These are phyloP conservation scores for Dendrolimus punctatus DNA, from an alignment of 1,140 invertebrate species.

Conservation along the genomic window DNA sequence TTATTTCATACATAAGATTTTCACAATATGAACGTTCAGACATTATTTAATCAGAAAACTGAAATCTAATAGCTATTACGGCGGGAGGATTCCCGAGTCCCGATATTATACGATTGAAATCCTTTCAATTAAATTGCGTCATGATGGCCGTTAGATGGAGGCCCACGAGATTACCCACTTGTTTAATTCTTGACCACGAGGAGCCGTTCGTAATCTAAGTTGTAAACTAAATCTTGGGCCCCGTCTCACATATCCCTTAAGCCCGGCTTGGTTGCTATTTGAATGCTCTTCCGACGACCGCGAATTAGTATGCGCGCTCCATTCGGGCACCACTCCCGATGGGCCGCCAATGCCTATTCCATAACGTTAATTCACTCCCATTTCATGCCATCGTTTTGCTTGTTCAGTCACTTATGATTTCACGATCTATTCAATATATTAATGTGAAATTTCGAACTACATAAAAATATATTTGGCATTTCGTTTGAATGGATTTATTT, in stretches of 20 bases:
- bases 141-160: conserved; percentile 33
- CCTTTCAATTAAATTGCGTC: conserved; percentile 34
- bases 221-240: conserved; percentile 67
- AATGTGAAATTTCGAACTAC: no score
- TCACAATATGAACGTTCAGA: no score
- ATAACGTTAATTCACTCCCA: conserved; percentile 1
- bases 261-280: conserved; percentile 56
- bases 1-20: not conserved
- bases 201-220: conserved; percentile 57
- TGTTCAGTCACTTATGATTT: no score
- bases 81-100: no score
- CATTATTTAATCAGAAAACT: no score
- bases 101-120: conserved; percentile 39
- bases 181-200: conserved; percentile 67
- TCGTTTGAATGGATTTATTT: no score
- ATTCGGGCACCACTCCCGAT: conserved; percentile 49
- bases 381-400: no score
- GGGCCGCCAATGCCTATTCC: conserved; percentile 52
- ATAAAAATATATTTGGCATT: no score
- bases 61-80: no score
- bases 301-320: conserved; percentile 68
- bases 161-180: conserved; percentile 44
- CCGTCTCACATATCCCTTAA: conserved; percentile 67
- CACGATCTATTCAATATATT: no score
- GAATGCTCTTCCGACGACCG: conserved; percentile 58